Evolutionary conservation across 2,888 invertebrate species (phyloP).

Genomic region (Bhutanitis thaidina): DNA sequence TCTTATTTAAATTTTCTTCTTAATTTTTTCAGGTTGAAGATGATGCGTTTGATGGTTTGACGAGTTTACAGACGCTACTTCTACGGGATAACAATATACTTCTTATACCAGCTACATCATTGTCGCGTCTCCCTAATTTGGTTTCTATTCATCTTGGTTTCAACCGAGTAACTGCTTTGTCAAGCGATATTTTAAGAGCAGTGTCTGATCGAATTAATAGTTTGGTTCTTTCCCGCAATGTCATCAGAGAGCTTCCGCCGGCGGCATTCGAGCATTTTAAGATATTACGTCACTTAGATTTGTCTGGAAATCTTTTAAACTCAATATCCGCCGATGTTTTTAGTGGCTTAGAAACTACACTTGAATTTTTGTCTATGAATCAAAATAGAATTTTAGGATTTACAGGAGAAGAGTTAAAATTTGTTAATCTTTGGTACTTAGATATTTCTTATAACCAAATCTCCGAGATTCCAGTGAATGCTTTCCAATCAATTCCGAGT

Average conservation of each 20-base stretch:
- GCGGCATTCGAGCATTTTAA: constrained; percentile 90
- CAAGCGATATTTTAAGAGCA: constrained; percentile 87
- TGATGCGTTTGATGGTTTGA: constrained; percentile 91
- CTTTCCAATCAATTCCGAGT: constrained; percentile 83
- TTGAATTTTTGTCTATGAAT: constrained; percentile 85
- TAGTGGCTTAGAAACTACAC: constrained; percentile 85
- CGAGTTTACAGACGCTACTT: constrained; percentile 86
- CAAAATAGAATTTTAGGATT: constrained; percentile 87
- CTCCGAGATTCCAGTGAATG: constrained; percentile 84
- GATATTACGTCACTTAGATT: constrained; percentile 84
- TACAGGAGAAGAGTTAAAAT: constrained; percentile 81
- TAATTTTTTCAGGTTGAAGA: constrained; percentile 87
- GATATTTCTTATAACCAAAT: constrained; percentile 90
- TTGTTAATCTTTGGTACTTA: constrained; percentile 83
- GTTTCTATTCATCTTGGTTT: constrained; percentile 88
- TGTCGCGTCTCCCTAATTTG: constrained; percentile 88
- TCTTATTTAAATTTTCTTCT: not conserved
- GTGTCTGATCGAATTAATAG: constrained; percentile 86
- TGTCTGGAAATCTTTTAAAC: constrained; percentile 89
- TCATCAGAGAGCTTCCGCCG: constrained; percentile 91
- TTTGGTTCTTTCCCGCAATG: constrained; percentile 89
- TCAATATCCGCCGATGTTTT: constrained; percentile 87
- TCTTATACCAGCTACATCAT: constrained; percentile 89
- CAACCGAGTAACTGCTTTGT: constrained; percentile 92
- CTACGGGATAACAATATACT: constrained; percentile 93